Percentiles rank a stretch among this genome's conserved stretches.
phyloP scores from a whole-genome alignment of 2,113 vertebrate genomes.

The Aphelocoma coerulescens region DNA sequence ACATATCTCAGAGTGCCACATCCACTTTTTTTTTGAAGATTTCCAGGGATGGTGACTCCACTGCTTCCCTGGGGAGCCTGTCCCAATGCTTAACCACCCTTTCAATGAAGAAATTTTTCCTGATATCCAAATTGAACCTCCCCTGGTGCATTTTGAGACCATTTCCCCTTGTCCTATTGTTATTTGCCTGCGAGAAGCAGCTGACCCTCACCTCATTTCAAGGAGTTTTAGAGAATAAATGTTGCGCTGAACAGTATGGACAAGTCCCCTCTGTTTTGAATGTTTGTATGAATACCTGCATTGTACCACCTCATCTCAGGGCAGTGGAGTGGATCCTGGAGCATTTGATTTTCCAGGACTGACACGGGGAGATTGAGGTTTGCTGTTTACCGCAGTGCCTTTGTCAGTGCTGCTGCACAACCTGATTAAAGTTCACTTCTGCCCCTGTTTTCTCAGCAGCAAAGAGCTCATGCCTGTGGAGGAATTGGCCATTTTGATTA shows the following conservation, averaged over 20 bases:
- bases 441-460: neutral
- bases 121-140: neutral
- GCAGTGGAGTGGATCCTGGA: neutral
- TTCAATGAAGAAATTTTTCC: neutral
- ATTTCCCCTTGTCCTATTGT: neutral
- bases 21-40: too few relatives aligned
- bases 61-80: neutral
- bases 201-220: neutral
- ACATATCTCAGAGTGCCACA: neutral
- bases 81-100: neutral
- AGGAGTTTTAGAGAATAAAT: neutral
- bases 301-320: neutral
- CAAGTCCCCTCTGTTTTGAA: neutral
- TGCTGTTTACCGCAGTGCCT: neutral
- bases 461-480: fast-evolving
- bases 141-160: neutral
- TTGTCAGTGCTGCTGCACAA: neutral
- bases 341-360: neutral
- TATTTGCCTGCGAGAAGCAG: neutral
- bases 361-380: neutral
- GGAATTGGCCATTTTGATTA: neutral
- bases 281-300: neutral
- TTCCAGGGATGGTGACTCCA: neutral
- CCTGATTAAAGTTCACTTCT: neutral
- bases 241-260: neutral